A percentile compares a stretch with the other conserved stretches of the same genome.
Evolutionary conservation across 2,888 invertebrate species (phyloP).

Genomic region (Apamea epomidion): DNA sequence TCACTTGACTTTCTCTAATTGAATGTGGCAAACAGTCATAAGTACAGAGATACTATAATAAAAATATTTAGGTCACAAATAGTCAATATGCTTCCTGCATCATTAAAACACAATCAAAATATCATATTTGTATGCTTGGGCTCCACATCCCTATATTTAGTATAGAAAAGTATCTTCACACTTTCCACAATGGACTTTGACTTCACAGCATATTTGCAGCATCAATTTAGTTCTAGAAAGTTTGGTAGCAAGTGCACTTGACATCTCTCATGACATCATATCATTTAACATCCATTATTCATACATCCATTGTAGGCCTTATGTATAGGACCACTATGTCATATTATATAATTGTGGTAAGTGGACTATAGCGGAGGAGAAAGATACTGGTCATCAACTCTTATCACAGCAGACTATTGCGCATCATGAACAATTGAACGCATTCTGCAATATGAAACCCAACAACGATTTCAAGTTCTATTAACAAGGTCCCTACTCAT

Average conservation of each 20-base stretch:
- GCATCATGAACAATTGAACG: neutral
- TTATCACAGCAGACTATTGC: neutral
- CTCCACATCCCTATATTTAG: constrained; percentile 1
- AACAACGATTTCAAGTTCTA: neutral
- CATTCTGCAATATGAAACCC: constrained; percentile 14
- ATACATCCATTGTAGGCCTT: constrained; percentile 3
- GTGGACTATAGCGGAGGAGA: constrained; percentile 7
- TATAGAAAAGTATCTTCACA: constrained; percentile 5
- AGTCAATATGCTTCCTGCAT: constrained; percentile 26
- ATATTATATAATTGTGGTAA: constrained; percentile 8
- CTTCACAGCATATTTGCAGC: neutral
- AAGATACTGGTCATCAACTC: neutral
- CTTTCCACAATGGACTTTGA: neutral
- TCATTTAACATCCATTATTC: constrained; percentile 28
- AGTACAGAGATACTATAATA: constrained; percentile 16
- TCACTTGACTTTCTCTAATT: constrained; percentile 30
- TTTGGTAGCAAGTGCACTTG: constrained; percentile 37
- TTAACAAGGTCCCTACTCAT: neutral
- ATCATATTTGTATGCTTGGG: constrained; percentile 18
- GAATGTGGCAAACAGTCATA: constrained; percentile 8
- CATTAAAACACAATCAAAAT: constrained; percentile 4
- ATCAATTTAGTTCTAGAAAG: constrained; percentile 13
- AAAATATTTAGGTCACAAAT: constrained; percentile 7
- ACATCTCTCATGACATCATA: constrained; percentile 32
- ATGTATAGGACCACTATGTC: neutral